phyloP scores from a whole-genome alignment of 1,140 invertebrate species.

The Microvelia longipes region DNA sequence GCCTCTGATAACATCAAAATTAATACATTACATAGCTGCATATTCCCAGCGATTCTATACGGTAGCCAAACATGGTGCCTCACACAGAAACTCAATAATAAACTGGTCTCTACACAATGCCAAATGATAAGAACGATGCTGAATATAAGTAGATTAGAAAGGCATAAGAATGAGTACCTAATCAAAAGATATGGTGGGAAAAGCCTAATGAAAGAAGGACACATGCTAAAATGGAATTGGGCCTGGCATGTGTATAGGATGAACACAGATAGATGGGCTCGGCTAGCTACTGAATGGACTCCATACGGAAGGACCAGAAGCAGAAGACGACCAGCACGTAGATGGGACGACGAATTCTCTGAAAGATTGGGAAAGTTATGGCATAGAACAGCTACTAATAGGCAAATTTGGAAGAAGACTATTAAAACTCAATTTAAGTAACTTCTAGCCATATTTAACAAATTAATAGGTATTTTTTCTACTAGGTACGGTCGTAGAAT shows the following conservation, averaged over 20 bases:
- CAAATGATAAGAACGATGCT: conserved; percentile 8
- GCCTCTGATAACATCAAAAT: conserved; percentile 2
- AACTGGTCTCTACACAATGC: conserved; percentile 2
- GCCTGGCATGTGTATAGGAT: conserved; percentile 11
- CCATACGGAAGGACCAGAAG: background rate
- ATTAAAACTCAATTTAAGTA: background rate
- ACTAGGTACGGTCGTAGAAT: background rate
- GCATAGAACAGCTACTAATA: background rate
- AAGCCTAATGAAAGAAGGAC: background rate
- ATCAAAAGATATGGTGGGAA: background rate
- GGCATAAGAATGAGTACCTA: conserved; percentile 1
- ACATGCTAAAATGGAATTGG: conserved; percentile 14
- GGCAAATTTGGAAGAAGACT: background rate
- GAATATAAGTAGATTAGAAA: conserved; percentile 1
- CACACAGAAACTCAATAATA: conserved; percentile 1
- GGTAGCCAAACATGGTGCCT: conserved; percentile 13
- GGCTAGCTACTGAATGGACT: conserved; percentile 6
- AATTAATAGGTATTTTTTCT: background rate
- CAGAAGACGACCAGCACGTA: conserved; percentile 9
- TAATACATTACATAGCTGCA: conserved; percentile 3
- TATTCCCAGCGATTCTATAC: conserved; percentile 10
- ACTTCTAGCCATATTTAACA: background rate
- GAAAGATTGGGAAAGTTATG: conserved; percentile 1
- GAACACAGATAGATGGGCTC: conserved; percentile 7
- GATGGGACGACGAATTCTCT: conserved; percentile 11